phyloP scores from a whole-genome alignment of 1,140 invertebrate species.

The Steinernema khuongi region DNA sequence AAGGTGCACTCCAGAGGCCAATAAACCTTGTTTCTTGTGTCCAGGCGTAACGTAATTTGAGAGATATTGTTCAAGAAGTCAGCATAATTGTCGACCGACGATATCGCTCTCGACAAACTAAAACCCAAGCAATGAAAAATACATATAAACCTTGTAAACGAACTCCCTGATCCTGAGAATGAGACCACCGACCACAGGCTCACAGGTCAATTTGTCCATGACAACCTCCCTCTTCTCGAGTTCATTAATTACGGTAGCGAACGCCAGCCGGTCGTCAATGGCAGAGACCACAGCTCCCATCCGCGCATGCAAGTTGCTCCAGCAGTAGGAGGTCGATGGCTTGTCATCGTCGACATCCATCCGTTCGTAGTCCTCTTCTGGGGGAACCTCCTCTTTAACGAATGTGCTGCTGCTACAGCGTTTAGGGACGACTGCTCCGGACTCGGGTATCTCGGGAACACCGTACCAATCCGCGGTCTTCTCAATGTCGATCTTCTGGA shows the following conservation, averaged over 20 bases:
- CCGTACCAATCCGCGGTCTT: background rate
- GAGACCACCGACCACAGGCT: background rate
- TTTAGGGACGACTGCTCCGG: background rate
- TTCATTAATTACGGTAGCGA: background rate
- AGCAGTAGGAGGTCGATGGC: background rate
- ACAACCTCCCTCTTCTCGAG: background rate
- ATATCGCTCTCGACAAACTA: background rate
- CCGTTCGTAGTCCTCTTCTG: background rate
- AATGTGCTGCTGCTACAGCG: background rate
- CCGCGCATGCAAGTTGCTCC: background rate
- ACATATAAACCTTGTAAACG: background rate
- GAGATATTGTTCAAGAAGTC: background rate
- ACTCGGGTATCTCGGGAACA: background rate
- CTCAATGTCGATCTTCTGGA: background rate
- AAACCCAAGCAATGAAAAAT: background rate
- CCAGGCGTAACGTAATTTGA: background rate
- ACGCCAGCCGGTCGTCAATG: background rate
- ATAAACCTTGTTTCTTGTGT: constrained; percentile 12
- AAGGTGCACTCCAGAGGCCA: background rate
- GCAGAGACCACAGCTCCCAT: background rate
- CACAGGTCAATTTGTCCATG: background rate
- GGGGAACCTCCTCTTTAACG: background rate
- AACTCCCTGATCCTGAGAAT: background rate
- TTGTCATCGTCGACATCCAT: background rate
- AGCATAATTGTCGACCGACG: background rate